These are phyloP conservation scores for Amblyjoppa proteus DNA, from an alignment of 2,888 invertebrate genomes.

Conservation along the genomic window DNA sequence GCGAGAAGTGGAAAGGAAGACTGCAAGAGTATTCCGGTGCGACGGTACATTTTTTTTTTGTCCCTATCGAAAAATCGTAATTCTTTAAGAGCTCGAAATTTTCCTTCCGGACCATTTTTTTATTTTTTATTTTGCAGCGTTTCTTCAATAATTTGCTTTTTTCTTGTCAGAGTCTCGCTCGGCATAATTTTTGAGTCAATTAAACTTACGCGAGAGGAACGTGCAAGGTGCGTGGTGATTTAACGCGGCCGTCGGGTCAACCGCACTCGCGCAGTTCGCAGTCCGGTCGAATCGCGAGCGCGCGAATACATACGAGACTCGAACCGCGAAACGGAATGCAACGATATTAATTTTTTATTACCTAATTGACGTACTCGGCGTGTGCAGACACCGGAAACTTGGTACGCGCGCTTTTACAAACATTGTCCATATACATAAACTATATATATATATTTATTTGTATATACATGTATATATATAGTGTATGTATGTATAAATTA, in stretches of 20 bases:
- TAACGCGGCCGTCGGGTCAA: not conserved
- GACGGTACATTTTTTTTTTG: slow-evolving; percentile 1
- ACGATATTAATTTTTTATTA: slow-evolving; percentile 60
- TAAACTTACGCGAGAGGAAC: slow-evolving; percentile 28
- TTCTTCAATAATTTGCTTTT: not conserved
- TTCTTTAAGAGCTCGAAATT: not conserved
- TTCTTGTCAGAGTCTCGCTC: not conserved
- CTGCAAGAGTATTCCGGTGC: slow-evolving; percentile 1
- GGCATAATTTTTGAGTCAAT: not conserved
- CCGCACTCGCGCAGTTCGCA: not conserved
- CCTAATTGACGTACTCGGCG: slow-evolving; percentile 67
- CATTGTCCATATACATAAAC: slow-evolving; percentile 26
- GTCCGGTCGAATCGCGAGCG: not conserved
- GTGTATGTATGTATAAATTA: slow-evolving; percentile 47
- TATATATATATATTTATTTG: slow-evolving; percentile 2
- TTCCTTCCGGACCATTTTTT: slow-evolving; percentile 5
- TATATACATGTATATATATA: not conserved
- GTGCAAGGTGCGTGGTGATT: slow-evolving; percentile 25
- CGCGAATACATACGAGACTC: slow-evolving; percentile 7
- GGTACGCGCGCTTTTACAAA: slow-evolving; percentile 49
- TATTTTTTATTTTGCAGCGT: not conserved
- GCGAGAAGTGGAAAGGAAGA: slow-evolving; percentile 17
- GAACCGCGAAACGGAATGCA: slow-evolving; percentile 43
- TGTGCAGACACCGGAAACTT: slow-evolving; percentile 41
- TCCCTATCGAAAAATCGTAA: slow-evolving; percentile 41